Base-by-base conservation (phyloP, 2,797 vertebrate genomes). In the Sebastes itinus region DNA sequence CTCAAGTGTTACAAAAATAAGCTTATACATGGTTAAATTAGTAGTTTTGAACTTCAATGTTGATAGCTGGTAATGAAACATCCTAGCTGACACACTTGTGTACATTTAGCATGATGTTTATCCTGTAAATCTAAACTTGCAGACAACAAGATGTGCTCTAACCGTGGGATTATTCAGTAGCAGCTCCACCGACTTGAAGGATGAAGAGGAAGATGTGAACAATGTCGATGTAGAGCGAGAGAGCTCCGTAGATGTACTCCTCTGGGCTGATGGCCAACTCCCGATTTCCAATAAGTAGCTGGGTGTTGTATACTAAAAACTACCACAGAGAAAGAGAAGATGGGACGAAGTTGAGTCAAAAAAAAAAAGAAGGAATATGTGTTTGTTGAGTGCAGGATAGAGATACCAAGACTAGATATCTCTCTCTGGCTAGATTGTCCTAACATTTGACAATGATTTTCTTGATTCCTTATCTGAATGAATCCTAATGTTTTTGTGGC, bases 281-380 rank as follows among this genome's bases (percentile, higher is more conserved):
- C 68, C 97, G 93, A 92, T 99, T 99, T 56, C 98, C 98, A 64
- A 99, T 94, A 56, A 99, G 96, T 76, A 99, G 94, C 90, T 99
- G 98, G 2, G 98, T 99, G 92, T 99, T 97, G 12, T 98, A 98
- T 3, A 97, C 97, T 84, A 99, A 94, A 90, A 99, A 99, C 98
- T 99, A 30, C 74, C 18, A 54, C 0, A 32, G n/a, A 23, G 2
- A 33, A 32, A 64, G 14, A 78, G 20, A 58, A 64, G 14, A 68
- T 3, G 13, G 9, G 8, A 11, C 5, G 18, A 18, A 46, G 16
- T 46, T 46, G 16, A 46, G 42, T 22, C 4, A n/a, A 11, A 11
- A 28, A n/a, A 32, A 20, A 65, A 5, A 38, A 38, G 16, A 2
- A 30, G 3, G 7, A 62, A 62, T 7, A 35, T 46, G 2, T 9